phyloP scores from a whole-genome alignment of 2,113 vertebrate species.

The Lipophrys pholis region DNA sequence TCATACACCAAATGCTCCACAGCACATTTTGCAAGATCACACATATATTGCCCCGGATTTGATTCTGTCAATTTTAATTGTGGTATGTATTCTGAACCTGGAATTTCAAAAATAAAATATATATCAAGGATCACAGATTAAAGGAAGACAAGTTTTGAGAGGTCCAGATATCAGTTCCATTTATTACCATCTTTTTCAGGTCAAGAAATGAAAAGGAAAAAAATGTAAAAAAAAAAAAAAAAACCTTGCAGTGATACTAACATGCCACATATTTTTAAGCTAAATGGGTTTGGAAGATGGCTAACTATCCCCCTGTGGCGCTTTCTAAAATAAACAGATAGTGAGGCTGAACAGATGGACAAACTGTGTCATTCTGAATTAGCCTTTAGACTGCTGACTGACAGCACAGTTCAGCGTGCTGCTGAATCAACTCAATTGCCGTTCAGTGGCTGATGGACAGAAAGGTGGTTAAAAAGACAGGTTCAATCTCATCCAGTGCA shows the following conservation, averaged over 20 bases:
- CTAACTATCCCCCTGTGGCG: constrained; percentile 20
- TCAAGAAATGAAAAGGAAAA: constrained; percentile 1
- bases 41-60: too few species aligned
- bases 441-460: constrained; percentile 51
- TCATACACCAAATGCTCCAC: too few species aligned
- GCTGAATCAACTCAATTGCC: constrained; percentile 47
- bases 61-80: too few species aligned
- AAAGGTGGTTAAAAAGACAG: constrained; percentile 57
- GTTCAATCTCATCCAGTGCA: constrained; percentile 46
- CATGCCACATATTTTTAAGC: constrained; percentile 16
- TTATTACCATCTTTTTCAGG: too few species aligned
- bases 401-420: constrained; percentile 46
- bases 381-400: constrained; percentile 60
- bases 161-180: too few species aligned
- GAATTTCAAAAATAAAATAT: too few species aligned
- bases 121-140: too few species aligned
- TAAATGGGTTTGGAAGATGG: constrained; percentile 34
- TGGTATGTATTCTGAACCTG: too few species aligned
- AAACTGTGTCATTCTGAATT: constrained; percentile 60
- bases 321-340: constrained; percentile 51
- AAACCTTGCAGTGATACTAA: background rate
- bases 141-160: too few species aligned
- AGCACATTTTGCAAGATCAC: too few species aligned
- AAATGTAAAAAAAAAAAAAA: constrained; percentile 12
- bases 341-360: constrained; percentile 47